phyloP scores from a whole-genome alignment of 2,888 invertebrate species.

The Xestia c-nigrum region DNA sequence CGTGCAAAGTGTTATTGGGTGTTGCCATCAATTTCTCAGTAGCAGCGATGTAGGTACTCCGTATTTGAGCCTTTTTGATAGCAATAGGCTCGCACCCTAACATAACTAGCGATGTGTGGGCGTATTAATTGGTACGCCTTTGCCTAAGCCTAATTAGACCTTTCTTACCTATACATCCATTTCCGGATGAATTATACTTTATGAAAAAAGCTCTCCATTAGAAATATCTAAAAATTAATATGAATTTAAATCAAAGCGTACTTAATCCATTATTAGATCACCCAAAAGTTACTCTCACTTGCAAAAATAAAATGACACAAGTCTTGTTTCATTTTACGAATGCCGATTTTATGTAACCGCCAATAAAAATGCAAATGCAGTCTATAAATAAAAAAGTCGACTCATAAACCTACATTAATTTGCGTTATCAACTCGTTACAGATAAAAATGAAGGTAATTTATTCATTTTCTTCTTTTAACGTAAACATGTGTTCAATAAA shows the following conservation, averaged over 20 bases:
- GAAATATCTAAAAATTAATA: background rate
- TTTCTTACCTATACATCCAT: background rate
- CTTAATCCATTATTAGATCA: background rate
- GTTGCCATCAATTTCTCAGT: no score
- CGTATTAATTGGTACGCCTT: no score
- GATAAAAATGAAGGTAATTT: slow-evolving; percentile 45
- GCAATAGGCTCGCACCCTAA: no score
- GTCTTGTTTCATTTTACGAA: slow-evolving; percentile 13
- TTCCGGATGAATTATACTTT: background rate
- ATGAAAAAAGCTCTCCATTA: background rate
- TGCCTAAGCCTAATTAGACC: no score
- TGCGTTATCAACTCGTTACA: slow-evolving; percentile 37
- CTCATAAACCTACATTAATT: slow-evolving; percentile 60
- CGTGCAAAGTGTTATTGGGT: no score
- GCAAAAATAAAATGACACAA: slow-evolving; percentile 28
- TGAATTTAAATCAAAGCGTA: background rate
- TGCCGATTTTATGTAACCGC: slow-evolving; percentile 53
- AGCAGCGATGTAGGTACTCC: no score
- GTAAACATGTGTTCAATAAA: slow-evolving; percentile 40
- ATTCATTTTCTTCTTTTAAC: slow-evolving; percentile 36
- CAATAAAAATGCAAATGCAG: slow-evolving; percentile 65
- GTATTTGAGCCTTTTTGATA: no score
- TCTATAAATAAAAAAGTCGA: slow-evolving; percentile 47
- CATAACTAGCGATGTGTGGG: no score
- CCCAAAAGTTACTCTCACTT: slow-evolving; percentile 7